Evolutionary conservation across 2,888 invertebrate genomes (phyloP).

Genomic region (Drosophila kuntzei): DNA sequence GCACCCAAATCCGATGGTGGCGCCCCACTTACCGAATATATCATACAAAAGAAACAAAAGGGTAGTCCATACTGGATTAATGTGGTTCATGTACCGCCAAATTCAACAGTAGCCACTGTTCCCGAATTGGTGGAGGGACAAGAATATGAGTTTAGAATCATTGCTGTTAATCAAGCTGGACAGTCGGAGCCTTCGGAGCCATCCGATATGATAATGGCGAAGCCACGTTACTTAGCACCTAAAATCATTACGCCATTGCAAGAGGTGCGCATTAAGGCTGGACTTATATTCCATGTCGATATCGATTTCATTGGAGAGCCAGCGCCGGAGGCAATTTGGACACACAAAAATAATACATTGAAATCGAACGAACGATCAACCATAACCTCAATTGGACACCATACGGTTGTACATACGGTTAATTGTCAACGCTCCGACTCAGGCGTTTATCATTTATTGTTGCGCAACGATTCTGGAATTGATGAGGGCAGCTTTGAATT

Average conservation of each 20-base stretch:
- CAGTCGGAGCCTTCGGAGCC: conserved; percentile 97
- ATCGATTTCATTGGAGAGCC: conserved; percentile 98
- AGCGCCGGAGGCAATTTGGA: conserved; percentile 95
- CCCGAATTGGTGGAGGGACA: conserved; percentile 96
- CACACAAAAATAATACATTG: conserved; percentile 90
- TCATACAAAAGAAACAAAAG: conserved; percentile 98
- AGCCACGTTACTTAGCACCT: conserved; percentile 96
- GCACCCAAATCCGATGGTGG: conserved; percentile 96
- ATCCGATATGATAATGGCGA: conserved; percentile 94
- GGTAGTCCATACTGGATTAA: conserved; percentile 98
- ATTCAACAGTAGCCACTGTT: conserved; percentile 92
- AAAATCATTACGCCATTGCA: conserved; percentile 96
- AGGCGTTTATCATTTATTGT: conserved; percentile 93
- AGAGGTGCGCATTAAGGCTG: conserved; percentile 96
- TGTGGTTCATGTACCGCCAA: conserved; percentile 93
- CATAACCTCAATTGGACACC: conserved; percentile 95
- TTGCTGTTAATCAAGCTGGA: conserved; percentile 97
- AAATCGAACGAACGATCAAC: conserved; percentile 93
- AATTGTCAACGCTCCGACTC: conserved; percentile 96
- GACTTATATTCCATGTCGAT: conserved; percentile 95
- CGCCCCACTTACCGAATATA: conserved; percentile 95
- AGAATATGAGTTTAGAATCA: conserved; percentile 98
- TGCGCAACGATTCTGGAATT: conserved; percentile 96
- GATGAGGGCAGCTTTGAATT: conserved; percentile 97
- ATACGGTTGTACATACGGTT: conserved; percentile 96